Percentiles rank a stretch among this genome's conserved stretches.
Conservation (phyloP, 1,140 invertebrate species). For the Drosophila nigrodunni region DNA sequence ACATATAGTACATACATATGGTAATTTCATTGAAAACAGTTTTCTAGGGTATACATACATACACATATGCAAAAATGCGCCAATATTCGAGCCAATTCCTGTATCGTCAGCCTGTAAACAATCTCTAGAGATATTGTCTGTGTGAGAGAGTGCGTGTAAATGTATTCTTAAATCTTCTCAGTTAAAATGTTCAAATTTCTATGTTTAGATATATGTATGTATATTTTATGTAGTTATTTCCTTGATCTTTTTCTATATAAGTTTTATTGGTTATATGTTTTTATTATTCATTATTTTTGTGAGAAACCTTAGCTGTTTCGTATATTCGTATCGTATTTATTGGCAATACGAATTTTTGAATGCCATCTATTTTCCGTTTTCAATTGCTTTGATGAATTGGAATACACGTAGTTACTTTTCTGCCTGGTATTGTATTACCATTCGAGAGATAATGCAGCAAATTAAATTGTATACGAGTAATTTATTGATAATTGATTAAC, state of each 20-base stretch:
- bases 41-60: neutral
- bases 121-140: constrained; percentile 55
- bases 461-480: constrained; percentile 34
- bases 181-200: constrained; percentile 17
- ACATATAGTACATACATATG: constrained; percentile 65
- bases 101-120: constrained; percentile 36
- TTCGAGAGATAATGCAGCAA: constrained; percentile 61
- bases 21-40: constrained; percentile 56
- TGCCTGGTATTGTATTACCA: constrained; percentile 37
- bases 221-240: constrained; percentile 60
- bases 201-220: constrained; percentile 32
- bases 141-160: constrained; percentile 34
- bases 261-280: constrained; percentile 59
- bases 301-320: constrained; percentile 80
- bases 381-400: constrained; percentile 82
- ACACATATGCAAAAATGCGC: constrained; percentile 49
- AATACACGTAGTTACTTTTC: constrained; percentile 79
- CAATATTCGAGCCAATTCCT: constrained; percentile 43
- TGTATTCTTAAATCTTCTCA: constrained; percentile 9
- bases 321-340: constrained; percentile 66
- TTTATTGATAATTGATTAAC: constrained; percentile 33
- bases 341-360: constrained; percentile 40
- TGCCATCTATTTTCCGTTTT: constrained; percentile 67
- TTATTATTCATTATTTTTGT: constrained; percentile 51
- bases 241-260: constrained; percentile 48